Evolutionary conservation across 2,113 vertebrate species (phyloP).

Genomic region (Otocyon megalotis): DNA sequence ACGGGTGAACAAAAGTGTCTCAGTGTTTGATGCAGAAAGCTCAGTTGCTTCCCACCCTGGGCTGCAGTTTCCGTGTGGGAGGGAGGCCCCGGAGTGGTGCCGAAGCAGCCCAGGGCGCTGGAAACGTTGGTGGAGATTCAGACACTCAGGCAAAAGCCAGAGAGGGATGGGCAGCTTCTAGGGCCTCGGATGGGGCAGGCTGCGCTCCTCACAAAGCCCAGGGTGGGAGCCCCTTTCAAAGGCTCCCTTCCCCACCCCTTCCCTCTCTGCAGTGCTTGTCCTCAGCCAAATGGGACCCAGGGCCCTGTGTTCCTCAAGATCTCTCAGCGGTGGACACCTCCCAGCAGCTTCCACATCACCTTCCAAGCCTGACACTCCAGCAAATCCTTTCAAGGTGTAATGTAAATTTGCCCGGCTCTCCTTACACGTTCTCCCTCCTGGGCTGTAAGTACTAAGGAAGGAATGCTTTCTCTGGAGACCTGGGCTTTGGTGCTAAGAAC

Average conservation of each 20-base stretch:
- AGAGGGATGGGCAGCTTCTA: background rate
- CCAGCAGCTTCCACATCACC: background rate
- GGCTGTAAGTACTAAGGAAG: background rate
- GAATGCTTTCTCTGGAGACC: background rate
- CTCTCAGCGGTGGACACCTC: background rate
- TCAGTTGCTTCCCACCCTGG: background rate
- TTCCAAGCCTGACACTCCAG: background rate
- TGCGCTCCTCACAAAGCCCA: background rate
- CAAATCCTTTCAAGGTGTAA: background rate
- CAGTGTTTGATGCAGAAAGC: background rate
- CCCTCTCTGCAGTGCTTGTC: background rate
- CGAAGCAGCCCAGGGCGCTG: background rate
- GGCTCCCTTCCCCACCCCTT: background rate
- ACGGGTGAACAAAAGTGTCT: background rate
- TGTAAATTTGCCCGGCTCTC: background rate
- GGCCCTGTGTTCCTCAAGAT: background rate
- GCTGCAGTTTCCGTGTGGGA: background rate
- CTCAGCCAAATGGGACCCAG: background rate
- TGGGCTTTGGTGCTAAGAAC: background rate
- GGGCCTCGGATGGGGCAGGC: background rate
- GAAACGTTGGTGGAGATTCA: background rate
- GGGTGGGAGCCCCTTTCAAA: background rate
- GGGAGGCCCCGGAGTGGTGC: background rate
- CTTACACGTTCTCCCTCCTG: background rate
- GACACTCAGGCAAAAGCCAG: background rate